These are phyloP conservation scores for Sebastes glaucus DNA, from an alignment of 2,797 vertebrate species.

Conservation along the genomic window DNA sequence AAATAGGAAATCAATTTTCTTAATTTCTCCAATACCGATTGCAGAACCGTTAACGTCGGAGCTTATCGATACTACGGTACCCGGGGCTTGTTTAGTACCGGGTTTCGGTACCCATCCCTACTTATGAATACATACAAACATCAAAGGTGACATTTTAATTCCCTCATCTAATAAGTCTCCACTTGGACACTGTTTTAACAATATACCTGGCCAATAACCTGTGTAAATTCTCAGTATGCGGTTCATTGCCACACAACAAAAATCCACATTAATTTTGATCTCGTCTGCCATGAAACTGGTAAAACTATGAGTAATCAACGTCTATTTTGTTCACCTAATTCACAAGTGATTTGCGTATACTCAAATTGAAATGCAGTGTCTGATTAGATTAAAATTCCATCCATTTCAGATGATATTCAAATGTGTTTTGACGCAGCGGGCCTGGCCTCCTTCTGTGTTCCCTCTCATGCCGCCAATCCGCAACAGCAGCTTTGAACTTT, in stretches of 20 bases:
- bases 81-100: no score
- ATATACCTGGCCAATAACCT: background rate
- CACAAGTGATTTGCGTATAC: background rate
- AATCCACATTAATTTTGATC: background rate
- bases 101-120: no score
- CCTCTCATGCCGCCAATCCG: conserved; percentile 59
- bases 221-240: background rate
- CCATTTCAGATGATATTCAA: conserved; percentile 41
- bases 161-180: background rate
- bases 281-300: background rate
- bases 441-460: conserved; percentile 39
- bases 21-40: no score
- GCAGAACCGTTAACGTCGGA: no score
- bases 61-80: no score
- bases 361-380: background rate
- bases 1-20: no score
- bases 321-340: conserved; percentile 2
- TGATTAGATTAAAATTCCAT: conserved; percentile 51
- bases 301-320: background rate
- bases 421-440: conserved; percentile 37
- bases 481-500: conserved; percentile 79
- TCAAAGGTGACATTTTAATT: background rate
- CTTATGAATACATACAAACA: background rate
- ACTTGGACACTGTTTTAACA: background rate
- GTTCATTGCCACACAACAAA: background rate